phyloP scores from a whole-genome alignment of 2,888 invertebrate genomes.

The Brenthis ino region DNA sequence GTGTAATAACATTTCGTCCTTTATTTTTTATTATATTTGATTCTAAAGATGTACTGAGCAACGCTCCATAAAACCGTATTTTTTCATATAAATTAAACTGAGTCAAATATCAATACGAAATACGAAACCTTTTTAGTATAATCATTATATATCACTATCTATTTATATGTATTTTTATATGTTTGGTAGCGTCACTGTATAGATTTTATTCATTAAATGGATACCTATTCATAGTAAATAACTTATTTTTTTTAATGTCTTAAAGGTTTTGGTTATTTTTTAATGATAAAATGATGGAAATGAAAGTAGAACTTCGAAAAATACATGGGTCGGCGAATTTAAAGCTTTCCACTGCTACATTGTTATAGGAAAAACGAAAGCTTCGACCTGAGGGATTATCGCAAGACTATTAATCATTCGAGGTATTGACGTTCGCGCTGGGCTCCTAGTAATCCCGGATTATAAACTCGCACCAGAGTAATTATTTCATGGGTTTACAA shows the following conservation, averaged over 20 bases:
- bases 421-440: conserved; percentile 56
- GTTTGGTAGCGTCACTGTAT: too few species aligned
- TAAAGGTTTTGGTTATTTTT: not conserved
- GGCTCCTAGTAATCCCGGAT: conserved; percentile 56
- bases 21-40: too few species aligned
- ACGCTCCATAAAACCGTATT: too few species aligned
- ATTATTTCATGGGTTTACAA: conserved; percentile 42
- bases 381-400: conserved; percentile 57
- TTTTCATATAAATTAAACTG: too few species aligned
- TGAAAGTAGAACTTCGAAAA: conserved; percentile 16
- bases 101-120: too few species aligned
- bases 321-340: conserved; percentile 31
- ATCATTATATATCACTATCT: too few species aligned
- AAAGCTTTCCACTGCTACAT: conserved; percentile 36
- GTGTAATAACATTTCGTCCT: too few species aligned
- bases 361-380: conserved; percentile 52
- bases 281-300: not conserved
- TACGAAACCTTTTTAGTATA: too few species aligned
- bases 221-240: too few species aligned
- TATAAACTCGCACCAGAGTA: conserved; percentile 44
- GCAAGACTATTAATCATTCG: conserved; percentile 65
- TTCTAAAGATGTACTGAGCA: too few species aligned
- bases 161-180: too few species aligned
- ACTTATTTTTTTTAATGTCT: not conserved
- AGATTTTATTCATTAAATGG: too few species aligned